phyloP scores from a whole-genome alignment of 2,888 invertebrate species.

The Nasonovia ribisnigri region DNA sequence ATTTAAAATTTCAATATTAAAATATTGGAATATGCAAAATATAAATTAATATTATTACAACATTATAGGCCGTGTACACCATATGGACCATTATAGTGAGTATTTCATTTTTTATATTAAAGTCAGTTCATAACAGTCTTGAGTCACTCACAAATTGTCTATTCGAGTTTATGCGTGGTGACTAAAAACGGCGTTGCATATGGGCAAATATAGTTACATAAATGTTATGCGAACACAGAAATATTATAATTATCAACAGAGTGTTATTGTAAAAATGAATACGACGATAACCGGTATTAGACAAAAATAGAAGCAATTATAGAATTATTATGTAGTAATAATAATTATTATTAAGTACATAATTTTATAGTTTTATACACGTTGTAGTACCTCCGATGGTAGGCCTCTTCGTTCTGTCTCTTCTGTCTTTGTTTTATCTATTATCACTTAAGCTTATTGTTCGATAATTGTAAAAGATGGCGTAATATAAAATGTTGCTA shows the following conservation, averaged over 20 bases:
- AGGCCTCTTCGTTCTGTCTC: no score
- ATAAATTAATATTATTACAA: background rate
- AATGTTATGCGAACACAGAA: slow-evolving; percentile 17
- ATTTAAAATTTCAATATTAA: background rate
- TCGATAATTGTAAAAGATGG: no score
- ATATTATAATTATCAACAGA: background rate
- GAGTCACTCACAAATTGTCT: slow-evolving; percentile 51
- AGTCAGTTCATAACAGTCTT: background rate
- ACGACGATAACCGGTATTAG: background rate
- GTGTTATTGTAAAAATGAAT: background rate
- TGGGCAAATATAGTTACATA: slow-evolving; percentile 47
- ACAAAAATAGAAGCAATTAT: background rate
- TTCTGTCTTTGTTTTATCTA: no score
- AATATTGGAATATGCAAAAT: background rate
- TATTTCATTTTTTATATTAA: background rate
- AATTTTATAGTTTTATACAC: no score
- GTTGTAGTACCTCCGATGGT: no score
- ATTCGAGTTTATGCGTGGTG: slow-evolving; percentile 69
- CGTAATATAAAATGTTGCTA: no score
- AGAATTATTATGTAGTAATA: background rate
- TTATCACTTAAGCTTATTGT: no score
- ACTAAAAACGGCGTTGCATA: slow-evolving; percentile 38
- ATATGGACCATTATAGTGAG: background rate
- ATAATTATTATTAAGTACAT: background rate
- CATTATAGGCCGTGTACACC: background rate